Evolutionary conservation across 2,888 invertebrate genomes (phyloP).

Genomic region (Drosophila vallismaia): DNA sequence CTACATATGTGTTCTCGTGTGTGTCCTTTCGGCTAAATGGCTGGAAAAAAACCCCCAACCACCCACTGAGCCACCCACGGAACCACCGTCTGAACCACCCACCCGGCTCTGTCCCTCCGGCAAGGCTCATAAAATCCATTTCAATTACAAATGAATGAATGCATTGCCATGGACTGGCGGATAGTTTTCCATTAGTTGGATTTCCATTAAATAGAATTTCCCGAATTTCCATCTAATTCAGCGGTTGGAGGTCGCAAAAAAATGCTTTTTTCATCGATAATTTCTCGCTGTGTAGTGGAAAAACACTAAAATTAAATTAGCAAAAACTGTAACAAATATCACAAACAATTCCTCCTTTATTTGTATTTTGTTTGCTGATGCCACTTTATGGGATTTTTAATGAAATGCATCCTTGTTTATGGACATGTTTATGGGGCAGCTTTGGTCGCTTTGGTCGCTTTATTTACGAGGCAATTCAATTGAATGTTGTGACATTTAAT

Average conservation of each 20-base stretch:
- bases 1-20: conserved; percentile 19
- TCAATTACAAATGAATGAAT: conserved; percentile 67
- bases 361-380: conserved; percentile 6
- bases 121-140: conserved; percentile 51
- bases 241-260: too few relatives aligned
- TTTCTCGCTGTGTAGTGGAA: conserved; percentile 14
- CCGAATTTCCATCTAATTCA: too few relatives aligned
- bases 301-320: conserved; percentile 72
- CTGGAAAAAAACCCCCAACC: not conserved
- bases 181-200: too few relatives aligned
- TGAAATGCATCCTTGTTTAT: conserved; percentile 51
- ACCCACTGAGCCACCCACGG: conserved; percentile 3
- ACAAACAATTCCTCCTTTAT: not conserved
- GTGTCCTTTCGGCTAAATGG: conserved; percentile 38
- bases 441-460: conserved; percentile 23
- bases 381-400: conserved; percentile 15
- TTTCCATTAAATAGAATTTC: too few relatives aligned
- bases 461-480: conserved; percentile 41
- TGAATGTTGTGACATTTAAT: conserved; percentile 30
- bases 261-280: too few relatives aligned
- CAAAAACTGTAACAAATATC: conserved; percentile 62
- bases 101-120: conserved; percentile 17
- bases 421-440: conserved; percentile 49
- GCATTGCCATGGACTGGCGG: conserved; percentile 5
- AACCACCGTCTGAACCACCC: conserved; percentile 16